phyloP scores from a whole-genome alignment of 2,888 invertebrate species.

The Hypercompe scribonia region DNA sequence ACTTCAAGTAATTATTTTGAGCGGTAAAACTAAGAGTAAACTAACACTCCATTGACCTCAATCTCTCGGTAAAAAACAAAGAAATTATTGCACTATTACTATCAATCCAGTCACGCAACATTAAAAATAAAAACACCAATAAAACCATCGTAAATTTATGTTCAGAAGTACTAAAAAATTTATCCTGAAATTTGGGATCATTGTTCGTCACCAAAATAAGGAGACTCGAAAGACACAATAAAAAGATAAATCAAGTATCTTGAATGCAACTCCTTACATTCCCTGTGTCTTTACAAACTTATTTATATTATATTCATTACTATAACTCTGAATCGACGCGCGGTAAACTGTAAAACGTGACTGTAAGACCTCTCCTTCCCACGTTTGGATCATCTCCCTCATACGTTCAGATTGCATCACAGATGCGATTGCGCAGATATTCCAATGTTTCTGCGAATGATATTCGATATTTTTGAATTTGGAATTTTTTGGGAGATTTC shows the following conservation, averaged over 20 bases:
- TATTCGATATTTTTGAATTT: slow-evolving; percentile 48
- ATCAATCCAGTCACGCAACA: no score
- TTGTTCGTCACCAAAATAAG: slow-evolving; percentile 4
- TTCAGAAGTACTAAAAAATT: not conserved
- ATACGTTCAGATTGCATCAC: slow-evolving; percentile 45
- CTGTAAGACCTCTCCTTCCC: slow-evolving; percentile 42
- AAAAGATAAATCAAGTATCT: slow-evolving; percentile 11
- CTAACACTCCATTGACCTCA: not conserved
- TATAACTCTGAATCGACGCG: slow-evolving; percentile 67
- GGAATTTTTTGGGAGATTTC: slow-evolving; percentile 14
- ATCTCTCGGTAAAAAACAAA: not conserved
- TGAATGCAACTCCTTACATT: slow-evolving; percentile 44
- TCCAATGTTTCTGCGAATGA: slow-evolving; percentile 41
- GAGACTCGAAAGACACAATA: not conserved
- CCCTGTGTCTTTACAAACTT: slow-evolving; percentile 55
- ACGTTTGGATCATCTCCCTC: slow-evolving; percentile 38
- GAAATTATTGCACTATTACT: no score
- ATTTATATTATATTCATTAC: slow-evolving; percentile 77
- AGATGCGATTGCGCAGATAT: slow-evolving; percentile 52
- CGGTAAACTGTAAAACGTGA: slow-evolving; percentile 71
- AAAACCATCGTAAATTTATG: not conserved
- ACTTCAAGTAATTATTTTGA: not conserved
- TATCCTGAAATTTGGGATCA: not conserved
- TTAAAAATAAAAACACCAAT: no score
- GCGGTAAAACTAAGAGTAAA: not conserved